A percentile compares a stretch with the other conserved stretches of the same genome.
Evolutionary conservation across 2,113 vertebrate species (phyloP).

Genomic region (human): DNA sequence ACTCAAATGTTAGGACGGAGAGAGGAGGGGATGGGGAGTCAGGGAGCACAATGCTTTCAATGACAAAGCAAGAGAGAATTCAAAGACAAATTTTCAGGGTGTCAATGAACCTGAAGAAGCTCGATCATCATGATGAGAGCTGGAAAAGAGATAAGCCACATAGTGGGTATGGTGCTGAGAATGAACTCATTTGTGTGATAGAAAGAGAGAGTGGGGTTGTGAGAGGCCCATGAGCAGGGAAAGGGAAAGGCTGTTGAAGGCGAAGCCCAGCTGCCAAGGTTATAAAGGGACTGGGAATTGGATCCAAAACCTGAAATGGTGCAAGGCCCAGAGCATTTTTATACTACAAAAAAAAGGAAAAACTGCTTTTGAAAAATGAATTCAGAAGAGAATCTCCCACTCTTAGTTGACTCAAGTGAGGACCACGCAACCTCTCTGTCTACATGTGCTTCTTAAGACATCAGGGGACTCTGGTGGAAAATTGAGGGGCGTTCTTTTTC

Average conservation of each 20-base stretch:
- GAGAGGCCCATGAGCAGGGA: neutral
- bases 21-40: neutral
- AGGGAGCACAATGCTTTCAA: neutral
- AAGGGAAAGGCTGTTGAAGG: neutral
- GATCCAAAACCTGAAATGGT: neutral
- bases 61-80: neutral
- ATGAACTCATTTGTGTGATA: neutral
- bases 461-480: neutral
- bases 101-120: neutral
- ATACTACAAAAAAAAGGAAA: neutral
- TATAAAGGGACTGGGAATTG: neutral
- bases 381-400: neutral
- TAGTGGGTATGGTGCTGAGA: too few species aligned
- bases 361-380: neutral
- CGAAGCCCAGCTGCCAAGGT: neutral
- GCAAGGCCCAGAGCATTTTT: neutral
- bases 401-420: neutral
- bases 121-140: neutral
- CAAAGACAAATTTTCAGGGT: neutral
- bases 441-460: neutral
- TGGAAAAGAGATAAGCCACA: neutral
- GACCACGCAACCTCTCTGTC: neutral
- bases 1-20: neutral
- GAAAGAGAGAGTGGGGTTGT: neutral
- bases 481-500: neutral